Conservation (phyloP, 2,888 invertebrate genomes). For the Nesidiocoris tenuis region DNA sequence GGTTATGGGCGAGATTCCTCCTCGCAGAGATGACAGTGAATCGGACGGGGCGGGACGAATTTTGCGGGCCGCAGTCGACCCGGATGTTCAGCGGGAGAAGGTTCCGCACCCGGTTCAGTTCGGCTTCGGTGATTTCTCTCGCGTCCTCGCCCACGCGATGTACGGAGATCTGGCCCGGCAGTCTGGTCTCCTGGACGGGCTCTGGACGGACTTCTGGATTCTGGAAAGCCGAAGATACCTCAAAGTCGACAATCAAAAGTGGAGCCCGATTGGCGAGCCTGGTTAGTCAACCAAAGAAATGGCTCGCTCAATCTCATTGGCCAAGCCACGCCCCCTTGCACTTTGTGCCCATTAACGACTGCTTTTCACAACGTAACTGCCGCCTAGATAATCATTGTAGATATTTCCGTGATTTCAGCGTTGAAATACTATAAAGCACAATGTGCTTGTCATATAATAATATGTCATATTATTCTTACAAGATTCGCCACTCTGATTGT, state of each 20-base stretch:
- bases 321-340: not conserved
- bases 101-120: conserved; percentile 58
- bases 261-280: too few species aligned
- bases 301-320: not conserved
- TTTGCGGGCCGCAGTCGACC: conserved; percentile 25
- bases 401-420: too few species aligned
- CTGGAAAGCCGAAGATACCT: conserved; percentile 18
- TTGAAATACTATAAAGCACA: too few species aligned
- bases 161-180: conserved; percentile 59
- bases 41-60: conserved; percentile 10
- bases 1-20: conserved; percentile 39
- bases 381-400: too few species aligned
- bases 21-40: conserved; percentile 35
- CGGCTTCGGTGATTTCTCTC: conserved; percentile 58
- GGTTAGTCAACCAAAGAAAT: too few species aligned
- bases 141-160: conserved; percentile 62
- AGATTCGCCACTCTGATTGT: conserved; percentile 23
- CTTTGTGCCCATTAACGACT: not conserved
- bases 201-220: conserved; percentile 20
- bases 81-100: conserved; percentile 48
- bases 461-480: conserved; percentile 22
- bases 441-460: too few species aligned
- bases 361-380: not conserved
- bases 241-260: too few species aligned
- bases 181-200: conserved; percentile 43